Conservation (phyloP, 2,113 vertebrate species). For the Muntiacus muntjak region DNA sequence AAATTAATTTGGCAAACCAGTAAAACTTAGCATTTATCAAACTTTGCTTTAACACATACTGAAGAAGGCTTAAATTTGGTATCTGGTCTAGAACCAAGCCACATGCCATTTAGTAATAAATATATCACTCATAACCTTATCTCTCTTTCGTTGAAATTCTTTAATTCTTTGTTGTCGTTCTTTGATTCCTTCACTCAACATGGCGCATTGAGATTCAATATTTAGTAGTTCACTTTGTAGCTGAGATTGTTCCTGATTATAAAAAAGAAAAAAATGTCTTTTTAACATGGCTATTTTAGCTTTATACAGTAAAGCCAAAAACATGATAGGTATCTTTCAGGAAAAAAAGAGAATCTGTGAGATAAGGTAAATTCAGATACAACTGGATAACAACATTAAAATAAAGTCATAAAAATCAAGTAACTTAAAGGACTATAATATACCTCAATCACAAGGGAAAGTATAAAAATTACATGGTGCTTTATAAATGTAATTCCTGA, state of each 20-base stretch:
- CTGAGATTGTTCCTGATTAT: slow-evolving; percentile 89
- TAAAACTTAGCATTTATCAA: neutral
- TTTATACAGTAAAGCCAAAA: neutral
- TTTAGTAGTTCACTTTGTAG: slow-evolving; percentile 90
- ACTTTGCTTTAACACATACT: neutral
- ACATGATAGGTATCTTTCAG: neutral
- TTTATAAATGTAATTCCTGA: neutral
- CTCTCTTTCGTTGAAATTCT: slow-evolving; percentile 81
- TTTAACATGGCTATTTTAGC: neutral
- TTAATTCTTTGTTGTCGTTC: slow-evolving; percentile 79
- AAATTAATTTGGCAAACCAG: neutral
- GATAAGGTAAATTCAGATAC: neutral
- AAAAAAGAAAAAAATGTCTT: neutral
- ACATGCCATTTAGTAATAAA: neutral
- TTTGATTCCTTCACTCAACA: slow-evolving; percentile 82
- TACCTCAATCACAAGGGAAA: neutral
- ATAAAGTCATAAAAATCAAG: neutral
- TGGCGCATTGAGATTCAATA: slow-evolving; percentile 82
- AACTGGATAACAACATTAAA: neutral
- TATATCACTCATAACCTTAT: slow-evolving; percentile 81
- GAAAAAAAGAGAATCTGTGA: neutral
- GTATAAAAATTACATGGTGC: neutral
- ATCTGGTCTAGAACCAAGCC: neutral
- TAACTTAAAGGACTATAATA: neutral
- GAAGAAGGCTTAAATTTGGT: neutral